A percentile compares a stretch with the other conserved stretches of the same genome.
phyloP scores from a whole-genome alignment of 2,797 vertebrate genomes.

The Podargus strigoides region DNA sequence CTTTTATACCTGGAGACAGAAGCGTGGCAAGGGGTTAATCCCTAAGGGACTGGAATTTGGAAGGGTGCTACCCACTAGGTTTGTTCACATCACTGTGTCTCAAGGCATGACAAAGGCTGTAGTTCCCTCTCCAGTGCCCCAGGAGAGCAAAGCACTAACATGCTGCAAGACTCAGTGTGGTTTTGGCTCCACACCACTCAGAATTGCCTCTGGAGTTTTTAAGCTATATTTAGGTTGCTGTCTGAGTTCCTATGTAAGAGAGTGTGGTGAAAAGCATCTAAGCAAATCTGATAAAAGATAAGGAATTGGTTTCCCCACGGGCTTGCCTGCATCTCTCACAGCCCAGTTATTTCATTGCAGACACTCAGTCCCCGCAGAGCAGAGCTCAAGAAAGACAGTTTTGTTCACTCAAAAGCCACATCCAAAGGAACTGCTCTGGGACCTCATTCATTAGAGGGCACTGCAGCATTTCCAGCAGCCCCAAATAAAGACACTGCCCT shows the following conservation, averaged over 20 bases:
- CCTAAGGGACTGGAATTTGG: background rate
- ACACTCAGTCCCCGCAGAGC: background rate
- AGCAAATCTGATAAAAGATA: background rate
- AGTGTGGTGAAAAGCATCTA: background rate
- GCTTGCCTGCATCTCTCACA: background rate
- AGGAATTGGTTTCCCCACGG: background rate
- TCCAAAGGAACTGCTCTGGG: background rate
- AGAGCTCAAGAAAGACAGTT: background rate
- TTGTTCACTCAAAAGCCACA: background rate
- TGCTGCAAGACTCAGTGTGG: rapidly evolving
- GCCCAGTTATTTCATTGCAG: background rate
- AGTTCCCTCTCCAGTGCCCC: background rate
- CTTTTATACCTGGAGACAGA: conserved; percentile 86
- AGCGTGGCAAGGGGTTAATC: background rate
- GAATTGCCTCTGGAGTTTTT: background rate
- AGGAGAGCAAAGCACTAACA: background rate
- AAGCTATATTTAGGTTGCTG: background rate
- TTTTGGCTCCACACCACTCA: background rate
- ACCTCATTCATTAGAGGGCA: background rate
- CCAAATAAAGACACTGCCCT: background rate
- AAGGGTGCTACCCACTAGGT: background rate
- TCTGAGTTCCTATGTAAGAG: background rate
- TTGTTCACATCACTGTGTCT: background rate
- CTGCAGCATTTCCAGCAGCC: background rate
- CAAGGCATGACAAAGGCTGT: rapidly evolving